These are phyloP conservation scores for Drosophila algonquin DNA, from an alignment of 2,888 invertebrate genomes.

Conservation along the genomic window DNA sequence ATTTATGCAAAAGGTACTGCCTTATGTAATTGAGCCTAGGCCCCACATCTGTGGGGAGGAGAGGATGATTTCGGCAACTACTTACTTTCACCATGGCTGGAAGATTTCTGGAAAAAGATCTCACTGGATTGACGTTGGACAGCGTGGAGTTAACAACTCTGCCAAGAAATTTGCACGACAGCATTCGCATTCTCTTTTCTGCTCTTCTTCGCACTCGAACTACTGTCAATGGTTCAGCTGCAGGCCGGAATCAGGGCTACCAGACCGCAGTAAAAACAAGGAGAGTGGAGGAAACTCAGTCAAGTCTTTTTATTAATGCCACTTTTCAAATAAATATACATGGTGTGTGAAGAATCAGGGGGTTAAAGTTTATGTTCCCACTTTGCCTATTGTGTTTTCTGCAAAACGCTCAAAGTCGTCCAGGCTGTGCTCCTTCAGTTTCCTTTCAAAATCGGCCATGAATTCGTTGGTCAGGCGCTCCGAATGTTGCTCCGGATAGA, in stretches of 20 bases:
- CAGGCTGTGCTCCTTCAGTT: slow-evolving; percentile 80
- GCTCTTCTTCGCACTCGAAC: slow-evolving; percentile 27
- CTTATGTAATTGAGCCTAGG: slow-evolving; percentile 60
- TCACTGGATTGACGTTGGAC: slow-evolving; percentile 45
- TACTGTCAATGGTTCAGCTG: slow-evolving; percentile 32
- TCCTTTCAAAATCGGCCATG: slow-evolving; percentile 81
- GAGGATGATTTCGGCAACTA: background rate
- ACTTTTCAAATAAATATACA: slow-evolving; percentile 22
- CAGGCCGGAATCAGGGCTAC: slow-evolving; percentile 55
- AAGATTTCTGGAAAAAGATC: slow-evolving; percentile 77
- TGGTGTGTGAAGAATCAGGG: slow-evolving; percentile 11
- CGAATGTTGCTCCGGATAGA: slow-evolving; percentile 87
- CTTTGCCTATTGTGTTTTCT: slow-evolving; percentile 52
- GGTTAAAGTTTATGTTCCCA: slow-evolving; percentile 36
- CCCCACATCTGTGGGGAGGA: background rate
- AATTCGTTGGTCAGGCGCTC: slow-evolving; percentile 83
- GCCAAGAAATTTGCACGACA: slow-evolving; percentile 68
- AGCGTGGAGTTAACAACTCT: slow-evolving; percentile 67
- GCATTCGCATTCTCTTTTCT: slow-evolving; percentile 60
- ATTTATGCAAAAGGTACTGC: slow-evolving; percentile 25
- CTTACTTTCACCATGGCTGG: slow-evolving; percentile 83
- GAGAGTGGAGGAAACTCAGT: slow-evolving; percentile 17
- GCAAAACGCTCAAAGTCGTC: slow-evolving; percentile 83
- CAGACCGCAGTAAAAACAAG: slow-evolving; percentile 28
- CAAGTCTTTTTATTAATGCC: slow-evolving; percentile 37